Evolutionary conservation across 37 sponge, comb jelly and placozoan species (phyloP).

Genomic region (Halisarca cf. caerulea): DNA sequence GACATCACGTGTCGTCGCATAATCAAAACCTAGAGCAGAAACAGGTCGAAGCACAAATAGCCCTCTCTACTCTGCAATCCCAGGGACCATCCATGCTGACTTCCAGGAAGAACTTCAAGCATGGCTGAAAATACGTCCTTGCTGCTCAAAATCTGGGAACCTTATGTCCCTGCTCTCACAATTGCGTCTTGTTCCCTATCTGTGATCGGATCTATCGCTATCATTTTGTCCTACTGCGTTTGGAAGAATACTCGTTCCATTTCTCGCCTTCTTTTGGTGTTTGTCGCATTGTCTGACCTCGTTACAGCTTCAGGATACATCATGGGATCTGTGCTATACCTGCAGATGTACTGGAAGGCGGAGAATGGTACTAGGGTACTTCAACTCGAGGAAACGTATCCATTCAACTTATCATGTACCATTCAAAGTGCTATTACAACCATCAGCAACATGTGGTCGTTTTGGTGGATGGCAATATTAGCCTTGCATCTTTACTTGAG

Average conservation of each 20-base stretch:
- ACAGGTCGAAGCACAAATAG: too few species aligned
- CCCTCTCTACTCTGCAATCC: too few species aligned
- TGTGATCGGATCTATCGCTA: not conserved
- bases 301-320: slow-evolving; percentile 69
- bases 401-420: slow-evolving; percentile 39
- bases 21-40: too few species aligned
- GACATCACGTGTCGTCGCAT: too few species aligned
- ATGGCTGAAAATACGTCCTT: too few species aligned
- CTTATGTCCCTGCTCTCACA: not conserved
- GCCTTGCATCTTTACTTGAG: slow-evolving; percentile 59
- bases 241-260: slow-evolving; percentile 64
- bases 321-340: slow-evolving; percentile 50
- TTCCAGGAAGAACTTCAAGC: too few species aligned
- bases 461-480: slow-evolving; percentile 57
- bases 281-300: slow-evolving; percentile 64
- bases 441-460: slow-evolving; percentile 49
- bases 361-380: not conserved
- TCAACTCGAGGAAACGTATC: not conserved
- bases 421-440: slow-evolving; percentile 62
- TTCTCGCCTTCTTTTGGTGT: slow-evolving; percentile 48
- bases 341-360: not conserved
- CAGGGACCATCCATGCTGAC: too few species aligned
- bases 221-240: not conserved
- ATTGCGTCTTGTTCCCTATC: not conserved
- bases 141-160: too few species aligned